Base-by-base conservation (phyloP, 2,888 invertebrate species). In the Tryphoninae sp. region DNA sequence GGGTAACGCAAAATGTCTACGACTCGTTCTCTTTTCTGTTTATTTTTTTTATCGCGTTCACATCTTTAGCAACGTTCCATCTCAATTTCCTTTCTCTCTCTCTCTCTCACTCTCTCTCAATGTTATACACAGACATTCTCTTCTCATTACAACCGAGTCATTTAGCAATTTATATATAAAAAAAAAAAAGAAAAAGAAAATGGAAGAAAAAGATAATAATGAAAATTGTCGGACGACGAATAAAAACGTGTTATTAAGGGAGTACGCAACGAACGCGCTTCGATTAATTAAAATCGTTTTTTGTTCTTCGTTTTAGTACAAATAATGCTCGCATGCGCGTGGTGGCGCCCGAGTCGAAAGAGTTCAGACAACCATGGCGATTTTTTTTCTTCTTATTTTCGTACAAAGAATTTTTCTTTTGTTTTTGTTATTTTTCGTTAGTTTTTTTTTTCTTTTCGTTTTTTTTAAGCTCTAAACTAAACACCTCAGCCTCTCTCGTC, bases 211-310 rank as follows among this genome's bases (percentile, higher is more conserved):
- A 65, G 73, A 1, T 53, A 62, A n/a, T 53, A 13, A 74, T 45
- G 33, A 33, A 69, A 11, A 49, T 22, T 59, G 71, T 78, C 81
- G 74, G 67, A 59, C 61, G 71, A 78, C 78, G 81, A 78, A 75
- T 74, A 74, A 71, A 78, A 81, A 75, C 61, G 16, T 62, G 61
- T 26, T 45, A 59, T 59, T 8, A n/a, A 9, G 62, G 59, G 65
- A 59, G 59, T 45, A 72, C 67, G 22, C 55, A 49, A 76, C 61
- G 61, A 76, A 78, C 67, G 67, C 61, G 42, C 45, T 55, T 77
- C 59, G 76, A 80, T 61, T 77, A 67, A 80, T 61, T 77, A 67
- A 80, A 77, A 61, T 72, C 64, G 80, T 80, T 73, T 80, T 73
- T 53, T 68, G 77, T 72, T 80, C 68, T 72, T 77, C 76, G 72